Evolutionary conservation across 2,888 invertebrate genomes (phyloP).

Genomic region (Cheilosia variabilis): DNA sequence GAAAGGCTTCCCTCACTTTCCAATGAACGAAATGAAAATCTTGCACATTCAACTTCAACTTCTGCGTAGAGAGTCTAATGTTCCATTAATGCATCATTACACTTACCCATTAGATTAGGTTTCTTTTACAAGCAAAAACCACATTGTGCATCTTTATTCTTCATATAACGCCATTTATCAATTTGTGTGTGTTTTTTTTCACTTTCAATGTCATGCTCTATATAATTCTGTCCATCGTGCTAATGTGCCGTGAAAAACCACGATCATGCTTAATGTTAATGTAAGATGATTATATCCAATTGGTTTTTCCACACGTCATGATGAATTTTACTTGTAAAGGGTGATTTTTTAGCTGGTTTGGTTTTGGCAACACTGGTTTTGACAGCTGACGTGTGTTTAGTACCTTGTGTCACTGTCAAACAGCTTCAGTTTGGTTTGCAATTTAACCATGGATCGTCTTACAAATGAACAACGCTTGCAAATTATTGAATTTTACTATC

Average conservation of each 20-base stretch:
- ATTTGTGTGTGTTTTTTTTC: slow-evolving; percentile 2
- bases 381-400: too few relatives aligned
- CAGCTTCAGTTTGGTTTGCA: too few relatives aligned
- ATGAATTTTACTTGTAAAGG: slow-evolving; percentile 12
- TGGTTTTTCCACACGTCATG: slow-evolving; percentile 41
- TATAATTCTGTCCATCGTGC: slow-evolving; percentile 21
- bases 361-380: too few relatives aligned
- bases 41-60: slow-evolving; percentile 7
- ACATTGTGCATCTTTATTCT: slow-evolving; percentile 1
- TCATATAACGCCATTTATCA: not conserved
- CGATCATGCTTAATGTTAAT: slow-evolving; percentile 1
- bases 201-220: slow-evolving; percentile 70
- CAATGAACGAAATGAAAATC: slow-evolving; percentile 35
- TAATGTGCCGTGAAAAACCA: slow-evolving; percentile 30
- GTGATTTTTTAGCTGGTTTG: too few relatives aligned
- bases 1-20: slow-evolving; percentile 37
- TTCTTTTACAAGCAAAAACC: slow-evolving; percentile 37
- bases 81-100: slow-evolving; percentile 57
- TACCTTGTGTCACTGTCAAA: too few relatives aligned
- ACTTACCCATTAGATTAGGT: slow-evolving; percentile 30
- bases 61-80: slow-evolving; percentile 29
- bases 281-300: slow-evolving; percentile 9
- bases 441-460: too few relatives aligned
- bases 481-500: too few relatives aligned
- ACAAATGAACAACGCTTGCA: too few relatives aligned